Conservation (phyloP, 2,113 vertebrate genomes). For the sheep (Ovis aries) region DNA sequence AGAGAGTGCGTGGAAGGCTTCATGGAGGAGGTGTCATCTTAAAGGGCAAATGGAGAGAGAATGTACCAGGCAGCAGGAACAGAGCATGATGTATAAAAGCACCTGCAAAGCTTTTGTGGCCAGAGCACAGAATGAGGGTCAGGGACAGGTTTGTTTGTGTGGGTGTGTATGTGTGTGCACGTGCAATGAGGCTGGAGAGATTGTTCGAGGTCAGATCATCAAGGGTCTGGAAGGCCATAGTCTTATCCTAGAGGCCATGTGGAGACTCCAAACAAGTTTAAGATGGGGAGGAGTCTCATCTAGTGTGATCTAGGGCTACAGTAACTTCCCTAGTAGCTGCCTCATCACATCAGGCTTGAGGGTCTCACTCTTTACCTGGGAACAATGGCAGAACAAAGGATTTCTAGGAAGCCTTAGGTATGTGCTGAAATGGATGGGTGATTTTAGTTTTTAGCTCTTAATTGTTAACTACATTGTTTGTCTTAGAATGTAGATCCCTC, state of each 20-base stretch:
- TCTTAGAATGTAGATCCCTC: conserved; percentile 23
- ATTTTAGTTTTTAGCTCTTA: conserved; percentile 44
- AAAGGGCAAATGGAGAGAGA: conserved; percentile 3
- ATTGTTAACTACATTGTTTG: conserved; percentile 37
- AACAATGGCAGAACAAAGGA: neutral
- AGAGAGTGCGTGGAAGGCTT: neutral
- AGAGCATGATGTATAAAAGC: neutral
- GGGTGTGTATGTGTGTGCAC: neutral
- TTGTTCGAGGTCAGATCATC: neutral
- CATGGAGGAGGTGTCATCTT: neutral
- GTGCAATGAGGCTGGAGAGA: neutral
- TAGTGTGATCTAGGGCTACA: neutral
- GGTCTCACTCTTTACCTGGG: neutral
- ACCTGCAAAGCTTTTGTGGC: conserved; percentile 1
- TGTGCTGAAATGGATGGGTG: conserved; percentile 1
- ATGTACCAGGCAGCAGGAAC: neutral
- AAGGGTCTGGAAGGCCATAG: neutral
- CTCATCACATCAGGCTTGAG: neutral
- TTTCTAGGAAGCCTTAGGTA: neutral
- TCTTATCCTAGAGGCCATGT: neutral
- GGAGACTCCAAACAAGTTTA: neutral
- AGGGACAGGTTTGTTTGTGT: neutral
- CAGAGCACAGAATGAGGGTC: neutral
- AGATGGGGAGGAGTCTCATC: neutral
- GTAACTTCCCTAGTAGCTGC: neutral